Conservation (phyloP, 2,888 invertebrate species). For the Anagyrus pseudococci region DNA sequence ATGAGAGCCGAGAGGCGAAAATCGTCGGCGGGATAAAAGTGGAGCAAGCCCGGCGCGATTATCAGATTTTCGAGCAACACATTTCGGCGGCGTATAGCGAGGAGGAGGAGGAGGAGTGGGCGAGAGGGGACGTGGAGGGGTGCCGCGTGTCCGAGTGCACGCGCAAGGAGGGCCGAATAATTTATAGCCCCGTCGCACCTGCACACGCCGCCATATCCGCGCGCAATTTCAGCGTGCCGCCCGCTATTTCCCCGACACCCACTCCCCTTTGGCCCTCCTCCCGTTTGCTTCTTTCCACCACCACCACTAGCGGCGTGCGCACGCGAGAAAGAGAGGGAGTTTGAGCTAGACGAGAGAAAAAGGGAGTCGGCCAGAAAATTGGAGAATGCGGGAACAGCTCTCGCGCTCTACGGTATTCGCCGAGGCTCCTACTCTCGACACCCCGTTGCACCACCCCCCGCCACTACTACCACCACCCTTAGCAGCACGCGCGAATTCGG, state of each 20-base stretch:
- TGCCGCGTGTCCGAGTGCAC: conserved; percentile 6
- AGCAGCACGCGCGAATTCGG: conserved; percentile 17
- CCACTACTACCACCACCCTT: neutral
- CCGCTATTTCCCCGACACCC: conserved; percentile 13
- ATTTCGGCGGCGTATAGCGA: conserved; percentile 29
- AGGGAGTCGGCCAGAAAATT: conserved; percentile 23
- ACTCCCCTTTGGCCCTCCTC: too few species aligned
- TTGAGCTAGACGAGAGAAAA: neutral
- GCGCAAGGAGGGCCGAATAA: conserved; percentile 33
- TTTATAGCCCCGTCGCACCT: conserved; percentile 34
- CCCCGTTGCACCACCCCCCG: neutral
- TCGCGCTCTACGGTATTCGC: too few species aligned
- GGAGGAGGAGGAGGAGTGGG: too few species aligned
- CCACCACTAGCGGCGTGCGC: too few species aligned
- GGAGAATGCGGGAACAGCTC: conserved; percentile 19
- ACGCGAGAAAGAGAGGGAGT: conserved; percentile 5
- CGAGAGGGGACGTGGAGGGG: too few species aligned
- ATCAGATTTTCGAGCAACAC: conserved; percentile 31
- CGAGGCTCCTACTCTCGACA: too few species aligned
- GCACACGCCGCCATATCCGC: conserved; percentile 6
- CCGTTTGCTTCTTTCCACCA: too few species aligned
- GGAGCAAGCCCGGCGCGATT: conserved; percentile 2
- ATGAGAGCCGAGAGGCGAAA: too few species aligned
- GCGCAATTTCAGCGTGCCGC: conserved; percentile 26
- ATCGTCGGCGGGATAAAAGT: neutral